Conservation (phyloP, 2,888 invertebrate genomes). For the Rhingia campestris region DNA sequence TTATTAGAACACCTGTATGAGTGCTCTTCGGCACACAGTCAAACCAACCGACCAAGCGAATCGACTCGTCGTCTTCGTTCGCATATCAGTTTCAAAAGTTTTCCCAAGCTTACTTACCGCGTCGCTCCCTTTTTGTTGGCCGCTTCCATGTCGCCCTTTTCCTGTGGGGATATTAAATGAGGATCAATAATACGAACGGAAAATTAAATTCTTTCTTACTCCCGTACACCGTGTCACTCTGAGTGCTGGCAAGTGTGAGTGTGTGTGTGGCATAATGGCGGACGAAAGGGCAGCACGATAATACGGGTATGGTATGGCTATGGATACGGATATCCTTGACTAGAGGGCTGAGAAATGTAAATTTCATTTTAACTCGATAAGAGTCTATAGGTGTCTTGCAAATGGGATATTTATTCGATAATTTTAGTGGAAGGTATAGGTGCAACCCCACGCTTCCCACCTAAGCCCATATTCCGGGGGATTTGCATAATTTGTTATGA, state of each 20-base stretch:
- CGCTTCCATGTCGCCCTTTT: not conserved
- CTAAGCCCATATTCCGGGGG: constrained; percentile 66
- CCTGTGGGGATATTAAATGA: constrained; percentile 69
- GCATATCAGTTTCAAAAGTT: constrained; percentile 71
- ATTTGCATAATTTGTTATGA: constrained; percentile 74
- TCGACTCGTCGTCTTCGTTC: not conserved
- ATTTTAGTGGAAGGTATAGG: constrained; percentile 67
- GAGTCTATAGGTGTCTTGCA: constrained; percentile 73
- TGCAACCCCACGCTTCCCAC: constrained; percentile 53
- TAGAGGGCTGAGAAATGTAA: constrained; percentile 72
- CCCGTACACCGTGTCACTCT: constrained; percentile 22
- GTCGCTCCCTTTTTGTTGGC: constrained; percentile 56
- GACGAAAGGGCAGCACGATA: constrained; percentile 62
- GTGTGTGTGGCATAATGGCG: constrained; percentile 12
- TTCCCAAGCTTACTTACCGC: constrained; percentile 63
- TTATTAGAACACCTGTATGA: constrained; percentile 74
- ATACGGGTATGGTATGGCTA: constrained; percentile 16
- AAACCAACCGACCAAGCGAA: constrained; percentile 5
- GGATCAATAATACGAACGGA: constrained; percentile 74
- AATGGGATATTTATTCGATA: constrained; percentile 74
- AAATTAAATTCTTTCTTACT: constrained; percentile 74
- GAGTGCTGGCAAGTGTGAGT: constrained; percentile 25
- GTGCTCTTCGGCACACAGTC: constrained; percentile 47
- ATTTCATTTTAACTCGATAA: constrained; percentile 74
- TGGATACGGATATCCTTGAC: constrained; percentile 54